These are phyloP conservation scores for Uria aalge DNA, from an alignment of 2,113 vertebrate genomes.

Conservation along the genomic window DNA sequence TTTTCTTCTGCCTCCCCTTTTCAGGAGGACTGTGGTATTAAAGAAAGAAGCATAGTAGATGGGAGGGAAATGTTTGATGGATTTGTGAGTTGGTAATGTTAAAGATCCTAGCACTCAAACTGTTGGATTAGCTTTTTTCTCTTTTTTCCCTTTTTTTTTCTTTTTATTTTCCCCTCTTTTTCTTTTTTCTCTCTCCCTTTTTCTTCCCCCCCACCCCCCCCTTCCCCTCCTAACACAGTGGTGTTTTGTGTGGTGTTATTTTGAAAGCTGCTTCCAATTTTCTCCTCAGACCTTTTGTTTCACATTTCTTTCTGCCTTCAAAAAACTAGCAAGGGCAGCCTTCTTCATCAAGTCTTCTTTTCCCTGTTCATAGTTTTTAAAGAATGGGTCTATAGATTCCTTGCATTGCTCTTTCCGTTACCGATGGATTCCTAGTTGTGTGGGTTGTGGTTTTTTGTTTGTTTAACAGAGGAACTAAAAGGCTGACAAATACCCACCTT, in stretches of 20 bases:
- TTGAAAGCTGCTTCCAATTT: conserved; percentile 42
- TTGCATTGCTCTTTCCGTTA: background rate
- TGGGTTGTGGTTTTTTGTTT: background rate
- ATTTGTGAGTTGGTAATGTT: background rate
- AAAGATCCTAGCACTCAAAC: background rate
- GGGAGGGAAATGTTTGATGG: background rate
- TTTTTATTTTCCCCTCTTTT: background rate
- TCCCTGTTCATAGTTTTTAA: background rate
- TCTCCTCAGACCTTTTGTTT: conserved; percentile 3
- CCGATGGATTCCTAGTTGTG: background rate
- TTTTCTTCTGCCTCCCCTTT: conserved; percentile 37
- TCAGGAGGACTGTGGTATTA: background rate
- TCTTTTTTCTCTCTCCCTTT: background rate
- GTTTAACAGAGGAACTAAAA: background rate
- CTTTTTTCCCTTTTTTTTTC: background rate
- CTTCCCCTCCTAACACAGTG: background rate
- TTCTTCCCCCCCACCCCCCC: background rate
- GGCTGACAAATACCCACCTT: background rate
- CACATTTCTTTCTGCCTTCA: background rate
- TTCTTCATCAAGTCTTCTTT: background rate
- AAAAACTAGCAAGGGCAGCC: background rate
- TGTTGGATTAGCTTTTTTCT: background rate
- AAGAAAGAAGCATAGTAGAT: background rate
- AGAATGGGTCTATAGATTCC: background rate
- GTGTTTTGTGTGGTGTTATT: conserved; percentile 29